Evolutionary conservation across 2,888 invertebrate genomes (phyloP).

Genomic region (Hymenopus coronatus): DNA sequence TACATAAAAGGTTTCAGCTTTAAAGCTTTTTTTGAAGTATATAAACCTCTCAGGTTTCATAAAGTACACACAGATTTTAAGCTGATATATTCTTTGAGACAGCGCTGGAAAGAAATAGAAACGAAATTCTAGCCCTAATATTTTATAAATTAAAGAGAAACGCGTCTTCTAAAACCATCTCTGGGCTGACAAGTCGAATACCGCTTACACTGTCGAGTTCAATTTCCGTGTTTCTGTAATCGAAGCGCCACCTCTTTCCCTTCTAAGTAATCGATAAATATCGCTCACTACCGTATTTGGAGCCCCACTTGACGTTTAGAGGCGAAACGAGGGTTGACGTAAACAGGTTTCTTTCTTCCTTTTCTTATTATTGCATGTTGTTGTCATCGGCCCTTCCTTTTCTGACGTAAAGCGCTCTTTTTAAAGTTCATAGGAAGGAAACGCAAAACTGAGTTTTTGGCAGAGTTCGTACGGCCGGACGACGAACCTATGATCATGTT

Average conservation of each 20-base stretch:
- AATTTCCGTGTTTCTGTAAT: neutral
- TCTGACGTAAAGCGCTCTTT: neutral
- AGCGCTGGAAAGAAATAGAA: too few species aligned
- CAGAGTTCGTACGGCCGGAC: neutral
- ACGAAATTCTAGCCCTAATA: too few species aligned
- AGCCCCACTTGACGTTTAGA: neutral
- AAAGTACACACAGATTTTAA: too few species aligned
- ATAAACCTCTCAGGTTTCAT: too few species aligned
- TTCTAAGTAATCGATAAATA: constrained; percentile 2
- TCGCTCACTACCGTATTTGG: neutral
- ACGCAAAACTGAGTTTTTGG: neutral
- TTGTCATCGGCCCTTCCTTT: neutral
- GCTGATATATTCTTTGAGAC: too few species aligned
- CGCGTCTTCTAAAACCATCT: neutral
- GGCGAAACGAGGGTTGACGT: neutral
- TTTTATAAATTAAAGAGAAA: neutral
- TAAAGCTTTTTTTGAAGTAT: too few species aligned
- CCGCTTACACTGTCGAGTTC: neutral
- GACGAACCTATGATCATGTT: too few species aligned
- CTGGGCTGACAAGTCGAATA: neutral
- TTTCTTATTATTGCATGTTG: neutral
- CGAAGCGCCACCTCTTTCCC: neutral
- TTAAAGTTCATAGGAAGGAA: neutral
- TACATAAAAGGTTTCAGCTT: too few species aligned
- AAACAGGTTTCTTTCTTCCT: neutral